Evolutionary conservation across 2,888 invertebrate species (phyloP), one percentile per base, ranked within the genome.

Genomic region (Pristionchus fissidentatus): DNA sequence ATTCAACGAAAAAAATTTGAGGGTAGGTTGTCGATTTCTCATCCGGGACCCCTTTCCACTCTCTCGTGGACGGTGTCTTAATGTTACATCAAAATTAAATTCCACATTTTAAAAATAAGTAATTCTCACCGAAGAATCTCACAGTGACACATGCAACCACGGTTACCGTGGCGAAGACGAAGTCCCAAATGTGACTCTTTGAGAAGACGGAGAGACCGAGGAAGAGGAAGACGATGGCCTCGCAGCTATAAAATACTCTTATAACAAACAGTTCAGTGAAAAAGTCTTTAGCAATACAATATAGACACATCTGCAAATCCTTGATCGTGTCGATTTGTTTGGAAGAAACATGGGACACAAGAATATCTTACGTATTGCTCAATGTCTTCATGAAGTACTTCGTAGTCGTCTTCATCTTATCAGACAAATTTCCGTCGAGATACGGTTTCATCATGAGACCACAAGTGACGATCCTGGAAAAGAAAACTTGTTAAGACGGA

Each of bases 191-290:
- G 93, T 98, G 98, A 86, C 95, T 94, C 96, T 92, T 96, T 96
- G 87, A 97, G 77, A 94, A 96, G 0, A 97, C 97, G n/a, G 97
- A 97, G 35, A 98, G 96, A 13, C 98, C 99, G 85, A 99, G 95
- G 94, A 98, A 97, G 96, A 99, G 97, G 94, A 99, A 99, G 92
- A 99, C 98, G 92, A 99, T 96, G 4, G 98, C 98, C 94, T 99
- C 99, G 26, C 97, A 96, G 3, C 97, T 91, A 78, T n/a, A n/a
- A 84, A 90, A 84, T 38, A 8, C 22, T 8, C 35, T 35, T 32
- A 52, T 52, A 38, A 26, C n/a, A 41, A 13, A 10, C n/a, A 15
- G 41, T n/a, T 26, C 55, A 29, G 35, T 10, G 29, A 32, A 43
- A 55, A 52, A 38, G 57, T 22, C 13, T 52, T 41, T 29, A 43